phyloP scores from a whole-genome alignment of 2,797 vertebrate genomes.

The Coccyzus lansbergi region DNA sequence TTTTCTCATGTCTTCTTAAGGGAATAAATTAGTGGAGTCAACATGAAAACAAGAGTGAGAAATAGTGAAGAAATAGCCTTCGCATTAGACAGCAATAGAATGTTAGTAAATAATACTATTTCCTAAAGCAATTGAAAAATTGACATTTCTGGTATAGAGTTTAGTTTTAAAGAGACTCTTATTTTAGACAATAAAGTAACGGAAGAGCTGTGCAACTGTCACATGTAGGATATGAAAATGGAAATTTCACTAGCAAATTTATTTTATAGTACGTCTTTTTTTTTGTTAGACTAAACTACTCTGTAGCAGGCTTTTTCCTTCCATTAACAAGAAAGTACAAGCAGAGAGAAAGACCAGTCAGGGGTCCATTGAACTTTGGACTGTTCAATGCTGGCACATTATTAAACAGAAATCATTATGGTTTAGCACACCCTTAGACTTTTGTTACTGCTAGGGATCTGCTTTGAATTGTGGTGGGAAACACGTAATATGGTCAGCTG shows the following conservation, averaged over 20 bases:
- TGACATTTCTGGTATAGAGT: not conserved
- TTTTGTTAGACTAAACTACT: not conserved
- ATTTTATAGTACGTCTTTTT: not conserved
- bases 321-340: not conserved
- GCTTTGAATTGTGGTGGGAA: not conserved
- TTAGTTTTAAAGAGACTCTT: not conserved
- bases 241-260: not conserved
- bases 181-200: not conserved
- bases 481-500: not conserved
- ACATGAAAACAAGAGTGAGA: not conserved
- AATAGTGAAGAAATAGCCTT: not conserved
- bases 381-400: not conserved
- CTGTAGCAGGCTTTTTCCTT: not conserved
- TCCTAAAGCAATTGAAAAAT: not conserved
- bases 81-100: fast-evolving
- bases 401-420: not conserved
- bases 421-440: not conserved
- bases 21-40: not conserved
- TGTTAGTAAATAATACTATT: not conserved
- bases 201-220: not conserved
- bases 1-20: not conserved
- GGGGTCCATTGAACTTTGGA: not conserved
- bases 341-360: not conserved
- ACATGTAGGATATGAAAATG: not conserved
- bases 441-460: not conserved